These are phyloP conservation scores for Drosophila prolongata DNA, from an alignment of 2,888 invertebrate genomes.

Conservation along the genomic window DNA sequence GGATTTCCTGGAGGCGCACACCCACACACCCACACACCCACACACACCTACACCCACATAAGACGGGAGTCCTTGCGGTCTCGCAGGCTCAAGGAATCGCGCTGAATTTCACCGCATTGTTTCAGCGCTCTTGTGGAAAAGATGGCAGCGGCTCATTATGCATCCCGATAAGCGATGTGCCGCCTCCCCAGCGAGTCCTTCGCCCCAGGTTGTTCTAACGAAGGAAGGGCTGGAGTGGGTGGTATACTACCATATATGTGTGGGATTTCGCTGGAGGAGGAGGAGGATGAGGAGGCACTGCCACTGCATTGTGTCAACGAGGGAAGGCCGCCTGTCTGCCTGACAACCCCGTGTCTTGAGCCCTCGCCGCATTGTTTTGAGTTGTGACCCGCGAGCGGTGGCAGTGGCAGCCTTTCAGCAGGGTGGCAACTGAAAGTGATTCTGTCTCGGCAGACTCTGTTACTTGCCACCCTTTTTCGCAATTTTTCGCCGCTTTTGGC, in stretches of 20 bases:
- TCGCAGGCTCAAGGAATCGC: slow-evolving; percentile 65
- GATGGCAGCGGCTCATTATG: slow-evolving; percentile 79
- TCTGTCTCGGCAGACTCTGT: slow-evolving; percentile 52
- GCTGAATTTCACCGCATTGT: slow-evolving; percentile 79
- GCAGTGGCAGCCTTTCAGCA: slow-evolving; percentile 40
- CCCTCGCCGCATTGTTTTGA: slow-evolving; percentile 45
- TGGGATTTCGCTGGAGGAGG: slow-evolving; percentile 1
- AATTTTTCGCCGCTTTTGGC: slow-evolving; percentile 57
- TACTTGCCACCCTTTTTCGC: slow-evolving; percentile 63
- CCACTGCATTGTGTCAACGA: slow-evolving; percentile 45
- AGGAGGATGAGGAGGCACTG: not conserved
- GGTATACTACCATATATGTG: not conserved
- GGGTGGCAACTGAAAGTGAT: slow-evolving; percentile 54
- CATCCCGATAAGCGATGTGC: slow-evolving; percentile 75
- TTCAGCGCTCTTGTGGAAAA: slow-evolving; percentile 68
- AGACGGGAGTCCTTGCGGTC: not conserved
- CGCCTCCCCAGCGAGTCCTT: slow-evolving; percentile 75
- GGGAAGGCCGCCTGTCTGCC: slow-evolving; percentile 28
- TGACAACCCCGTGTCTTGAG: slow-evolving; percentile 49
- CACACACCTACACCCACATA: no score
- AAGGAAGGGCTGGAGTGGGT: slow-evolving; percentile 22
- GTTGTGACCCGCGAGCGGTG: slow-evolving; percentile 51
- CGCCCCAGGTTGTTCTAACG: slow-evolving; percentile 67
- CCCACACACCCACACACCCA: not conserved
- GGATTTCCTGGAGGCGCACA: slow-evolving; percentile 35